Percentiles rank a stretch among this genome's conserved stretches.
Conservation (phyloP, 2,797 vertebrate species). For the Lithobates sylvaticus region DNA sequence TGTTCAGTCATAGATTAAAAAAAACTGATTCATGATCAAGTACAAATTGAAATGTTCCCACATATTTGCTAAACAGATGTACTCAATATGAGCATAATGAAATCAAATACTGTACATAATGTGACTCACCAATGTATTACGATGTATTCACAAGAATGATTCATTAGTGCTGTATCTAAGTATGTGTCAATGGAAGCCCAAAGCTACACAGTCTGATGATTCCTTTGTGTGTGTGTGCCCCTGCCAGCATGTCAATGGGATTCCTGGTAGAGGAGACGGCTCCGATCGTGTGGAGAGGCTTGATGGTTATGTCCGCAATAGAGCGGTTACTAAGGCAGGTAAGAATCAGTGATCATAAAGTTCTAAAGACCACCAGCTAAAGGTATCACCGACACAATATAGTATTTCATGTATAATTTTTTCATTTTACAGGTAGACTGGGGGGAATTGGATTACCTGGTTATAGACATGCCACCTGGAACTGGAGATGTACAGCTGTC, state of each 20-base stretch:
- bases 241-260: constrained; percentile 95
- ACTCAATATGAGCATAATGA: constrained; percentile 2
- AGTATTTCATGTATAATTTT: not conserved
- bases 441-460: constrained; percentile 91
- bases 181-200: not conserved
- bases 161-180: not conserved
- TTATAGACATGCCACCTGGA: constrained; percentile 97
- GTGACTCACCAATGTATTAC: constrained; percentile 32
- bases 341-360: constrained; percentile 34
- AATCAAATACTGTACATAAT: not conserved
- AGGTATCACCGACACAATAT: not conserved
- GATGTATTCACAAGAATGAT: constrained; percentile 11
- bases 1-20: not conserved
- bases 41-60: not conserved
- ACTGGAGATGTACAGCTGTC: constrained; percentile 97
- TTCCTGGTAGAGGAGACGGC: constrained; percentile 91
- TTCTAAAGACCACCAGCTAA: not conserved
- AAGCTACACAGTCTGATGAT: not conserved
- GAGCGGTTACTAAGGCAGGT: constrained; percentile 93
- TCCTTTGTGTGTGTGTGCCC: constrained; percentile 54
- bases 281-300: constrained; percentile 92
- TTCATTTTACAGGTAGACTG: constrained; percentile 86
- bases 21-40: constrained; percentile 13
- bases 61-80: constrained; percentile 27
- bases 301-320: constrained; percentile 98